These are phyloP conservation scores for Drosophila rhopaloa DNA, from an alignment of 1,140 invertebrate genomes.

Conservation along the genomic window DNA sequence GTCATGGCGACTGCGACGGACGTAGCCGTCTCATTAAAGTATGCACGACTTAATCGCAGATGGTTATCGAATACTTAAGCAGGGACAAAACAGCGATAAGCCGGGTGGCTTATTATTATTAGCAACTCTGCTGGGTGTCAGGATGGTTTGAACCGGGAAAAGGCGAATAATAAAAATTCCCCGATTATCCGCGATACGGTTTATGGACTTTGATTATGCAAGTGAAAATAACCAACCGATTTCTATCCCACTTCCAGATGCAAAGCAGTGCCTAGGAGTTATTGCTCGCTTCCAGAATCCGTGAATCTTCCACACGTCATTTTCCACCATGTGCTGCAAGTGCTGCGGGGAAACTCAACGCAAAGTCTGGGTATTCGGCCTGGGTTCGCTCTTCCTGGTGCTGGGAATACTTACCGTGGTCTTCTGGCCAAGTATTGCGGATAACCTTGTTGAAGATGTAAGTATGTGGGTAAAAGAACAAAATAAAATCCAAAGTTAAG, in stretches of 20 bases:
- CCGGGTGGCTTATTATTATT: slow-evolving; percentile 9
- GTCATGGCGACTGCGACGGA: slow-evolving; percentile 28
- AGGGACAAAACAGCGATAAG: slow-evolving; percentile 34
- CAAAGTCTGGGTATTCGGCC: slow-evolving; percentile 80
- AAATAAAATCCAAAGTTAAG: background rate
- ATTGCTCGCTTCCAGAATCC: slow-evolving; percentile 5
- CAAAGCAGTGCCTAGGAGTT: slow-evolving; percentile 11
- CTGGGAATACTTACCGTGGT: slow-evolving; percentile 60
- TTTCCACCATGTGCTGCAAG: slow-evolving; percentile 70
- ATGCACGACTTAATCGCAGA: slow-evolving; percentile 10
- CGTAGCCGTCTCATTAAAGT: slow-evolving; percentile 40
- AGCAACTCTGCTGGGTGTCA: slow-evolving; percentile 39
- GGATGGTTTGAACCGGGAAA: slow-evolving; percentile 15
- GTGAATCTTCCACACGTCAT: slow-evolving; percentile 3
- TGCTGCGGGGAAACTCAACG: slow-evolving; percentile 79
- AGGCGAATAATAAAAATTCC: slow-evolving; percentile 57
- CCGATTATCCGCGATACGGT: slow-evolving; percentile 45
- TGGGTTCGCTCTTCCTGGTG: slow-evolving; percentile 56
- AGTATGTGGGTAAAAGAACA: slow-evolving; percentile 19
- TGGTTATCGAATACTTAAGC: slow-evolving; percentile 43
- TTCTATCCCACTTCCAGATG: slow-evolving; percentile 38
- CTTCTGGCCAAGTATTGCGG: slow-evolving; percentile 66
- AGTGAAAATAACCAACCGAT: slow-evolving; percentile 14
- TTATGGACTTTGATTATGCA: slow-evolving; percentile 47
- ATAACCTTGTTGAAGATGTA: slow-evolving; percentile 65